phyloP scores from a whole-genome alignment of 1,140 invertebrate species.

The Tetramorium alpestre region DNA sequence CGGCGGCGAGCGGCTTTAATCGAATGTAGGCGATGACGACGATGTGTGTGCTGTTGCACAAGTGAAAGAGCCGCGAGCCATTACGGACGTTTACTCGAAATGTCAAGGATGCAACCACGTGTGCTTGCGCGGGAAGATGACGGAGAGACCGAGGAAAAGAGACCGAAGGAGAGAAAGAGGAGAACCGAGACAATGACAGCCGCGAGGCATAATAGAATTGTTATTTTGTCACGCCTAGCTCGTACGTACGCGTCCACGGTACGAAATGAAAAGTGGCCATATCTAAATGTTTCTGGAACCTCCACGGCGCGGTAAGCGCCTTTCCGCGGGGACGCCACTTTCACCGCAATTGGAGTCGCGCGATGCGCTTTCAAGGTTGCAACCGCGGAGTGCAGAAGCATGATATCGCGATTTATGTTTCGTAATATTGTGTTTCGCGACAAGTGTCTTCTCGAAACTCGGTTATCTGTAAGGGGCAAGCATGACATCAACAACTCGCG shows the following conservation, averaged over 20 bases:
- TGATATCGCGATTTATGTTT: constrained; percentile 37
- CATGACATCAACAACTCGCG: not conserved
- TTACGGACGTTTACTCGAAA: constrained; percentile 78
- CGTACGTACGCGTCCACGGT: not conserved
- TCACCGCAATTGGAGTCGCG: constrained; percentile 19
- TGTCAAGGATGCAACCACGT: constrained; percentile 83
- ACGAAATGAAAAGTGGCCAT: constrained; percentile 40
- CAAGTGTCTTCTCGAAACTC: constrained; percentile 1
- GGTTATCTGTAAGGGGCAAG: not conserved
- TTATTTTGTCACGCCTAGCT: constrained; percentile 75
- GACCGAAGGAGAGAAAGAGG: not conserved
- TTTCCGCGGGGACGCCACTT: constrained; percentile 34
- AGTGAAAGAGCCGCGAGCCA: constrained; percentile 79
- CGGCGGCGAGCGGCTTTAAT: constrained; percentile 52
- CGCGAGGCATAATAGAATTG: constrained; percentile 69
- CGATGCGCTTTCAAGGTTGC: constrained; percentile 51
- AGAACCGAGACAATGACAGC: constrained; percentile 68
- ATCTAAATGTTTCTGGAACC: constrained; percentile 59
- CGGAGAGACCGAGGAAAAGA: not conserved
- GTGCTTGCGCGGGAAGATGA: constrained; percentile 33
- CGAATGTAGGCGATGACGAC: constrained; percentile 73
- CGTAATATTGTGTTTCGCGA: constrained; percentile 13
- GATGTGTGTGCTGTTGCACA: constrained; percentile 79
- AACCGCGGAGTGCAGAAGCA: not conserved
- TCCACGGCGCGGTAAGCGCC: not conserved